phyloP scores from a whole-genome alignment of 2,888 invertebrate species.

The Phaonia tiefii region DNA sequence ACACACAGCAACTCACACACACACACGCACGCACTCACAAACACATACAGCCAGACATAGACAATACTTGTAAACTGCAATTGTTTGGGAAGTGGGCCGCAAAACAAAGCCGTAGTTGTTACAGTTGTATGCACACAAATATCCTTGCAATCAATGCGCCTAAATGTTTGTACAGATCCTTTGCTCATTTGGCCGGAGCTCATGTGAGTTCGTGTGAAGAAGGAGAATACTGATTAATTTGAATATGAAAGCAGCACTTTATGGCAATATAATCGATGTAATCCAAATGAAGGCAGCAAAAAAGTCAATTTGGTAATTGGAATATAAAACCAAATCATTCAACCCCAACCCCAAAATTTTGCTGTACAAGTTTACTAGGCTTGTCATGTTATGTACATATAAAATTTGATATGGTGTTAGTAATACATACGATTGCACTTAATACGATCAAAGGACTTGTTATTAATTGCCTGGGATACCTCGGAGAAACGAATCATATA shows the following conservation, averaged over 20 bases:
- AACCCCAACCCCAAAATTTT: too few relatives aligned
- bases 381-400: too few relatives aligned
- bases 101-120: not conserved
- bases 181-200: not conserved
- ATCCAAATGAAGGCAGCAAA: slow-evolving; percentile 15
- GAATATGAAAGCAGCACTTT: slow-evolving; percentile 29
- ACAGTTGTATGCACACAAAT: not conserved
- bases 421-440: too few relatives aligned
- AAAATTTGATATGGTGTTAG: too few relatives aligned
- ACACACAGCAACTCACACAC: not conserved
- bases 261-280: slow-evolving; percentile 18
- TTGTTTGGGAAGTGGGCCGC: slow-evolving; percentile 32
- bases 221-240: slow-evolving; percentile 29
- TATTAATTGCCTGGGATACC: too few relatives aligned
- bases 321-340: too few relatives aligned
- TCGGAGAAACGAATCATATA: too few relatives aligned
- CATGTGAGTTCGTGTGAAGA: not conserved
- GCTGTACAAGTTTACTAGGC: too few relatives aligned
- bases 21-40: not conserved
- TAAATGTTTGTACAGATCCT: not conserved
- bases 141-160: slow-evolving; percentile 15
- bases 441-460: too few relatives aligned
- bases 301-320: too few relatives aligned
- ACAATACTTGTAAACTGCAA: slow-evolving; percentile 7
- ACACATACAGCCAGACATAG: too few relatives aligned